These are phyloP conservation scores for Xanthia togata DNA, from an alignment of 2,888 invertebrate genomes.

Conservation along the genomic window DNA sequence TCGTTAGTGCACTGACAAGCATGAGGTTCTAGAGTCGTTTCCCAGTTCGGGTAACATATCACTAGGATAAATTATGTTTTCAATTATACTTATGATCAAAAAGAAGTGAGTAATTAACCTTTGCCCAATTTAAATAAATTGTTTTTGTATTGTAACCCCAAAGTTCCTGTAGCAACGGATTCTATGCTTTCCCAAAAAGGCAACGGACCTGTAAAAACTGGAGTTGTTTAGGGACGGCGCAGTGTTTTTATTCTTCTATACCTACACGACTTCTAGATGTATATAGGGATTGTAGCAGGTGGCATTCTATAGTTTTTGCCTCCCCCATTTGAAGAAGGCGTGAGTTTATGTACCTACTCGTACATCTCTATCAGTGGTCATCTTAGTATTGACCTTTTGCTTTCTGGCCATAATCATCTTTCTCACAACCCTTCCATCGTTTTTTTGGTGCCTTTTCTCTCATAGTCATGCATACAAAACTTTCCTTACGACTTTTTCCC, in stretches of 20 bases:
- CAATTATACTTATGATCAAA: not conserved
- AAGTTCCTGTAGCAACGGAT: not conserved
- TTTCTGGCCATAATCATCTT: not conserved
- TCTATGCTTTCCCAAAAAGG: not conserved
- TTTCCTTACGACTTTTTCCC: not conserved
- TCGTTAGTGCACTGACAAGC: not conserved
- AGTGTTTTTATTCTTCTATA: not conserved
- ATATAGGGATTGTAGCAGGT: not conserved
- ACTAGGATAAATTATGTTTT: not conserved
- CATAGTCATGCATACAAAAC: not conserved
- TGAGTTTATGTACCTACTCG: not conserved
- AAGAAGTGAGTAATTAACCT: not conserved
- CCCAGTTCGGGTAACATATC: not conserved
- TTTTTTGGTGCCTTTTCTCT: not conserved
- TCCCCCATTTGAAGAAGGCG: not conserved
- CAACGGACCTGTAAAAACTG: not conserved
- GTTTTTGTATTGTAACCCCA: not conserved
- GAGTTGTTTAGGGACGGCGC: not conserved
- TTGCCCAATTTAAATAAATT: not conserved
- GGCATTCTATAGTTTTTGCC: not conserved
- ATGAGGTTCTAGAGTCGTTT: not conserved
- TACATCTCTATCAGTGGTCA: not conserved
- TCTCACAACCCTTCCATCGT: not conserved
- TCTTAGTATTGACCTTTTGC: not conserved
- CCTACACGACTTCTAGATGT: not conserved